Evolutionary conservation across 2,797 vertebrate genomes (phyloP).

Genomic region (Fringilla coelebs): DNA sequence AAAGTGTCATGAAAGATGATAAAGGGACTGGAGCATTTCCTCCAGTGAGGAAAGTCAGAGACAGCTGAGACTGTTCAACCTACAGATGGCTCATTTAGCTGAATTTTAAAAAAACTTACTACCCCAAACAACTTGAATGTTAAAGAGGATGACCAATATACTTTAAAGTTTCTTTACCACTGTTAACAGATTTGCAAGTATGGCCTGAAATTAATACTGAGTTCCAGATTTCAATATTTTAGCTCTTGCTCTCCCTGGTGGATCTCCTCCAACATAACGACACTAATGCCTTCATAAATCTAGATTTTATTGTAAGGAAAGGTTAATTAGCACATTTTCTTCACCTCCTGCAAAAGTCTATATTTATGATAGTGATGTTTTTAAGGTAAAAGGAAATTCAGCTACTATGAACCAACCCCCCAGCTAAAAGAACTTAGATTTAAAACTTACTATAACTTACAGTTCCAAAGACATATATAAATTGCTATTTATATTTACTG

Average conservation of each 20-base stretch:
- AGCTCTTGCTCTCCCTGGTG: slow-evolving; percentile 20
- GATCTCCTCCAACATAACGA: background rate
- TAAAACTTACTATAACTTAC: background rate
- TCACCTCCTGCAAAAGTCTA: background rate
- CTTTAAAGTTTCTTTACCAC: background rate
- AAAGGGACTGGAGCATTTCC: background rate
- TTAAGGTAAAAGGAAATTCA: background rate
- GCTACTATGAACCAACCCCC: background rate
- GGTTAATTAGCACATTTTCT: slow-evolving; percentile 22
- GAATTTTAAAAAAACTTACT: background rate
- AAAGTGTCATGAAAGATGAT: background rate
- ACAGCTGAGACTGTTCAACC: background rate
- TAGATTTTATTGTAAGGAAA: slow-evolving; percentile 3
- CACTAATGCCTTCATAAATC: slow-evolving; percentile 15
- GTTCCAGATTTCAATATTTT: background rate
- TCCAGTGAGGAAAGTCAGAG: background rate
- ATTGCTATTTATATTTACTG: background rate
- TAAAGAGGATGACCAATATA: background rate
- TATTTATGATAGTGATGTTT: background rate
- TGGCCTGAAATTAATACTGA: background rate
- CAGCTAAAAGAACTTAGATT: background rate
- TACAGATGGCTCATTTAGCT: background rate
- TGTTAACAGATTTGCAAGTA: background rate
- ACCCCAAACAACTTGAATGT: background rate
- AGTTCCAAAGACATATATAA: background rate